Evolutionary conservation across 2,797 vertebrate genomes (phyloP), one percentile per base, ranked within the genome.

Genomic region (Eulemur mongoz): DNA sequence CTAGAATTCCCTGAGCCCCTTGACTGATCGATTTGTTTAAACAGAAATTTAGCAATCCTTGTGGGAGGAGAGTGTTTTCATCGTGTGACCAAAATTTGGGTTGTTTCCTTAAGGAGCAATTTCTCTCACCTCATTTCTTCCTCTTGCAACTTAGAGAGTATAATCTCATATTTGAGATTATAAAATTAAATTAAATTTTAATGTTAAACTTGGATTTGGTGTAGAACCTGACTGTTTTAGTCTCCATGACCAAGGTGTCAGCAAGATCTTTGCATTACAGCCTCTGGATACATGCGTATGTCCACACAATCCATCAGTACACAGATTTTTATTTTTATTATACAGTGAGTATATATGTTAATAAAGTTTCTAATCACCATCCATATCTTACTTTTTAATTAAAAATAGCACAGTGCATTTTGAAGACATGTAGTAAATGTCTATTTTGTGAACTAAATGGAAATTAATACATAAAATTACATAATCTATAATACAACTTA

Each of bases 381-480:
- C 79, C 93, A 1, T 96, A 78, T 61, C 78, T 95, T 76, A 7
- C 30, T 89, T 96, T 86, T 80, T 73, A 5, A 54, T 96, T 70
- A 70, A 88, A 96, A 95, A 54, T 11, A 91, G 35, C 91, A 50
- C 25, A 65, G 85, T 97, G 52, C 40, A 80, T 81, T 69, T 93
- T 96, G 79, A 97, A 96, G 96, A 94, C 85, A 95, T 96, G 75
- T 94, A 86, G 76, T 95, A 96, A 97, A 97, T 97, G 59, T 96
- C 93, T 95, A 82, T 54, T 96, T 95, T 98, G 84, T 97, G 93
- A 98, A 96, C 92, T 94, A 94, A 61, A 70, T 91, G 93, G 43
- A 61, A 96, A 93, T 65, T 96, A 81, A 82, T 95, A 96, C 88
- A 87, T 94, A 97, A 98, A 96, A 97, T 96, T 98, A 95, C 54